These are phyloP conservation scores for Hyaena hyaena DNA, from an alignment of 2,113 vertebrate species.

Conservation along the genomic window DNA sequence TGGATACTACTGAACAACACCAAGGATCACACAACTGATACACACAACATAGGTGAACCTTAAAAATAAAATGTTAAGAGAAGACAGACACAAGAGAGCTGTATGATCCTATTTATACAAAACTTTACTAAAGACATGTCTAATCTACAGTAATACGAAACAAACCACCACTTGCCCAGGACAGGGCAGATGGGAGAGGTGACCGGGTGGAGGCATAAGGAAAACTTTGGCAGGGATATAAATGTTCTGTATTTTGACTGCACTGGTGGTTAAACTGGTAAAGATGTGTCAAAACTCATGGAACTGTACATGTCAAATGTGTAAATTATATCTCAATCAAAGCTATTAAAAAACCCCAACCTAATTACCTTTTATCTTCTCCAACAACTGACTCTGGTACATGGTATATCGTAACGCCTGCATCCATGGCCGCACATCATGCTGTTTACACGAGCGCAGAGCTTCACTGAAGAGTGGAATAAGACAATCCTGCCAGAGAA, in stretches of 20 bases:
- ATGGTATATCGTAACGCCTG: conserved; percentile 95
- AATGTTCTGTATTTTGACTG: not conserved
- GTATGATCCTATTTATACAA: not conserved
- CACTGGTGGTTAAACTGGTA: not conserved
- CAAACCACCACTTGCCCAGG: not conserved
- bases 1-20: not conserved
- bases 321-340: not conserved
- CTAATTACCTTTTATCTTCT: conserved; percentile 93
- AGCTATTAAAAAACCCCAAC: not conserved
- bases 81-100: not conserved
- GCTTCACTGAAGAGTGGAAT: conserved; percentile 96
- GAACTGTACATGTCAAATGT: not conserved
- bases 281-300: not conserved
- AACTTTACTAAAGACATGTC: not conserved
- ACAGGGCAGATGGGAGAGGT: not conserved
- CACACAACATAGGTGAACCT: not conserved
- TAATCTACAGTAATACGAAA: not conserved
- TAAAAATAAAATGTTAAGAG: conserved; percentile 22
- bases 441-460: conserved; percentile 95
- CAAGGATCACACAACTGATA: not conserved
- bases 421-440: conserved; percentile 97
- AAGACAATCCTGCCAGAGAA: conserved; percentile 91
- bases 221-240: not conserved
- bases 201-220: not conserved
- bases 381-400: conserved; percentile 93